Evolutionary conservation across 2,113 vertebrate species (phyloP), one percentile per base, ranked within the genome.

Genomic region (Ascaphus truei): DNA sequence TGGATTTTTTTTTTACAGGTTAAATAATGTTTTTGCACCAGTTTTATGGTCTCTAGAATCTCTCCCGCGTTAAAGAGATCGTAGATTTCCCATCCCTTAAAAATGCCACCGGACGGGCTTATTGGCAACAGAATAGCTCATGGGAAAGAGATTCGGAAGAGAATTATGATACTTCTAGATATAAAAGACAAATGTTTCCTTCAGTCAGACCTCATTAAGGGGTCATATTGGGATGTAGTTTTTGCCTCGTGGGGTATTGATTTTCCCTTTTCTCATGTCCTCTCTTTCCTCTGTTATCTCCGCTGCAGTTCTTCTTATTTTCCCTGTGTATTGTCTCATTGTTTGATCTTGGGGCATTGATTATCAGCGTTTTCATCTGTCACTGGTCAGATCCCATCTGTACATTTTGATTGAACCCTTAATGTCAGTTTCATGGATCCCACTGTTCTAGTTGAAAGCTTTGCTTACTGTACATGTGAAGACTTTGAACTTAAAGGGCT

Each of bases 201-300:
- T 36, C 53, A 31, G 12, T 11, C 22, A 36, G 37, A 58, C 31
- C 30, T 37, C 55, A 58, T 37, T 58, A 58, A 36, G 11, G 33
- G 18, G 22, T 59, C 31, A 11, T 58, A 34, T 36, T 36, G 30
- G 20, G 30, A 58, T 36, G 31, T 7, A 23, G 30, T 36, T 36
- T 51, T 36, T 36, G 30, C 55, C 57, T 59, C n/a, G 57, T 26
- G 36, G 57, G 13, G 22, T 59, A 59, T 59, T 39, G 57, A 59
- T 59, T 59, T 57, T 59, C 11, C 27, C 27, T 7, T 55, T 55
- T 41, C 34, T 31, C 53, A 41, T 23, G 7, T 37, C 12, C 20
- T 23, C 10, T 39, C 18, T 59, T 41, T 4, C 12, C 34, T 16
- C 41, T 4, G 3, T 18, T 58, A n/a, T 37, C 11, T 6, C 5